Evolutionary conservation across 1,140 invertebrate species (phyloP).

Genomic region (Bombus polaris): DNA sequence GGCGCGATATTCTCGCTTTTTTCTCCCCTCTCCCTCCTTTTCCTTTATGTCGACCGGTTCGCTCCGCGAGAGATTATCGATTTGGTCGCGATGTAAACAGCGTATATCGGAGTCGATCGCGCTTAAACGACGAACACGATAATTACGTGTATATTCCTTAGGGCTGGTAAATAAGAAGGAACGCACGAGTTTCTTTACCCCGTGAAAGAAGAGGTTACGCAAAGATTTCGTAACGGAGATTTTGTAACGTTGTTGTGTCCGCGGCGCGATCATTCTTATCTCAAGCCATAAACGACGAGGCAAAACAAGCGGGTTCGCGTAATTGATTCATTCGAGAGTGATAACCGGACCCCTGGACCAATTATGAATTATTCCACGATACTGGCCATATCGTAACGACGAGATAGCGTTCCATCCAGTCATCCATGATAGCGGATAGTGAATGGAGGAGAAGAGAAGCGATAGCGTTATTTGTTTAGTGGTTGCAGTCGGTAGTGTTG

Average conservation of each 20-base stretch:
- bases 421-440: background rate
- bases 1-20: background rate
- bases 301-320: slow-evolving; percentile 50
- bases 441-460: slow-evolving; percentile 5
- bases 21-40: background rate
- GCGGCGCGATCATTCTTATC: slow-evolving; percentile 40
- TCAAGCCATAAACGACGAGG: slow-evolving; percentile 4
- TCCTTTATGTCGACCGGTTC: slow-evolving; percentile 2
- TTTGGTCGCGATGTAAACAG: slow-evolving; percentile 32
- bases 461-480: background rate
- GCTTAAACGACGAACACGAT: background rate
- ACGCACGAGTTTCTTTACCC: no score
- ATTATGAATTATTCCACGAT: slow-evolving; percentile 54
- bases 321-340: slow-evolving; percentile 60
- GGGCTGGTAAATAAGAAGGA: slow-evolving; percentile 25
- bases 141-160: slow-evolving; percentile 1
- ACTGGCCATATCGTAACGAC: background rate
- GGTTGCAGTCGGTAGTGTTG: background rate
- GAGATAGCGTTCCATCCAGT: slow-evolving; percentile 15
- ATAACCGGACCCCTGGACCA: slow-evolving; percentile 42
- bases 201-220: slow-evolving; percentile 37
- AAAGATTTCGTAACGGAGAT: slow-evolving; percentile 64
- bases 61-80: background rate
- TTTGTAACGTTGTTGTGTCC: slow-evolving; percentile 67
- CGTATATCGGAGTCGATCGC: background rate